phyloP scores from a whole-genome alignment of 2,113 vertebrate genomes.

The Notarius quadriscutis region DNA sequence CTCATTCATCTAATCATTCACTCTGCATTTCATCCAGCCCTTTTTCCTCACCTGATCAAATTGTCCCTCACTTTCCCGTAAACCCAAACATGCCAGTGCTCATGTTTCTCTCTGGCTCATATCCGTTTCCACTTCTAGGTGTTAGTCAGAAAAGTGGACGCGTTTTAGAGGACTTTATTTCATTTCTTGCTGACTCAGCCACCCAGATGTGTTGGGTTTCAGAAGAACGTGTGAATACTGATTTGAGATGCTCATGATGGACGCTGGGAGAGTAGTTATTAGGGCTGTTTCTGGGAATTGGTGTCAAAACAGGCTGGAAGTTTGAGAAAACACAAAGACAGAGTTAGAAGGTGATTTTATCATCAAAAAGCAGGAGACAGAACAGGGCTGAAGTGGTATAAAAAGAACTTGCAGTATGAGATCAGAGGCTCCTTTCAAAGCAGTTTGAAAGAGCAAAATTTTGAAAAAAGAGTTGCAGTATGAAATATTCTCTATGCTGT shows the following conservation, averaged over 20 bases:
- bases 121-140: not conserved
- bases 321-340: not conserved
- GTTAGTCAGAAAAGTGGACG: not conserved
- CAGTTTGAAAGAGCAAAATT: not conserved
- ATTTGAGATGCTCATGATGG: not conserved
- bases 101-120: not conserved
- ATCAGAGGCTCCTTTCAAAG: not conserved
- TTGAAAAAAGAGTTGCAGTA: not conserved
- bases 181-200: not conserved
- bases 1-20: not conserved
- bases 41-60: not conserved
- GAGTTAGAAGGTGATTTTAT: not conserved
- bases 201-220: not conserved
- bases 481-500: not conserved
- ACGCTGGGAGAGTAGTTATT: not conserved
- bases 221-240: not conserved
- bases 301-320: not conserved
- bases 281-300: not conserved
- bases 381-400: not conserved
- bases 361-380: not conserved
- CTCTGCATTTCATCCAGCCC: not conserved
- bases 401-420: not conserved
- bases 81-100: slow-evolving; percentile 1
- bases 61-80: not conserved
- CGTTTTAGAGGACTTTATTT: not conserved